Evolutionary conservation across 2,113 vertebrate species (phyloP), one percentile per base, ranked within the genome.

Genomic region (Rissa tridactyla): DNA sequence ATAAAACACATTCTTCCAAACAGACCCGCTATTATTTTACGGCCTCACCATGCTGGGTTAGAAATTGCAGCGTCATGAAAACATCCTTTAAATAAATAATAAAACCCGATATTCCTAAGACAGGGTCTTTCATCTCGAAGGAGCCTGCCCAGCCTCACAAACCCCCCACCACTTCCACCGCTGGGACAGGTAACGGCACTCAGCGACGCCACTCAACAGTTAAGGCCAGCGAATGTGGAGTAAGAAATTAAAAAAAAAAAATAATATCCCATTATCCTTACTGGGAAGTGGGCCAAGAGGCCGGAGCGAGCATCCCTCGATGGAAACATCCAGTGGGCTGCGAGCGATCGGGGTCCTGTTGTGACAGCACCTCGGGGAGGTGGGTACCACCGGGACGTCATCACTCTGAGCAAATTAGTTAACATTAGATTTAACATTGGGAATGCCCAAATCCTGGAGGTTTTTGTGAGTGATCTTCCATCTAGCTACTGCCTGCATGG

Each of bases 11-110:
- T 89, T 88, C 84, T 77, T 82, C 91, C 65, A 69, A 90, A 95
- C 91, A 96, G 94, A 85, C 70, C 77, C 30, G 0, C 58, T 72
- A 25, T 94, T 95, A 83, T 97, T 97, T 94, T 40, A 88, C 7
- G 68, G 82, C 18, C 83, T 94, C 36, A 1, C 71, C 82, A 55
- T 8, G 87, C 92, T 88, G 94, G 58, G 78, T 71, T 95, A 80
- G 87, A 94, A 97, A 97, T 76, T 88, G 94, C 91, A 92, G 66
- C 7, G 91, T 97, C 88, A 92, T 86, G 86, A 96, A 95, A 94
- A 96, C 54, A 77, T 94, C 78, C 78, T 70, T 96, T 55, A 94
- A 90, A 96, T 90, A 96, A 97, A 97, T 95, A 97, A 95, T 85
- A 88, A 95, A 96, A 14, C 66, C 21, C 2, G 25, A 72, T 77